Conservation (phyloP, 2,113 vertebrate species). For the Pseudorhombus dupliciocellatus region DNA sequence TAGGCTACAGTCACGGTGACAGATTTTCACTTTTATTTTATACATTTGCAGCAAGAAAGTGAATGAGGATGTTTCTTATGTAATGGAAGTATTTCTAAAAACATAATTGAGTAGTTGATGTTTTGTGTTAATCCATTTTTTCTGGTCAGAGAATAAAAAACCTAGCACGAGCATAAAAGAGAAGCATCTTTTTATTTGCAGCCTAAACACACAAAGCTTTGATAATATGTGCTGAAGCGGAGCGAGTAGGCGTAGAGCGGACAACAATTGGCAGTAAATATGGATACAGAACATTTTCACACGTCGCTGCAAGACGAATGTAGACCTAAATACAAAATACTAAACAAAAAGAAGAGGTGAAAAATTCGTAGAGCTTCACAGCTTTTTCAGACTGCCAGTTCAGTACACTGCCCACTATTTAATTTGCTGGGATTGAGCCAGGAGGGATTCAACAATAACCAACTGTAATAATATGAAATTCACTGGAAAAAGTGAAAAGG, state of each 20-base stretch:
- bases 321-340: constrained; percentile 33
- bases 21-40: background rate
- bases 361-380: constrained; percentile 54
- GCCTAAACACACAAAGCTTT: background rate
- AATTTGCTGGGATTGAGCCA: constrained; percentile 72
- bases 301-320: constrained; percentile 22
- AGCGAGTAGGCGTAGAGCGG: constrained; percentile 17
- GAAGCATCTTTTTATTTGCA: constrained; percentile 23
- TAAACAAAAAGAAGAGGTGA: constrained; percentile 37
- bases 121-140: background rate
- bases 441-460: constrained; percentile 74
- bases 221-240: constrained; percentile 10
- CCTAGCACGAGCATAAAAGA: background rate
- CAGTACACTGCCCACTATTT: constrained; percentile 73
- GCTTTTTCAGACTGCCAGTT: constrained; percentile 67
- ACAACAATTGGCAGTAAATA: constrained; percentile 15
- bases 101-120: background rate
- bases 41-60: too few relatives aligned
- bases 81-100: background rate
- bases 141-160: background rate
- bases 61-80: background rate
- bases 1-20: too few relatives aligned
- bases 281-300: constrained; percentile 35
- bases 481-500: constrained; percentile 48
- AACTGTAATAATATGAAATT: constrained; percentile 74